Evolutionary conservation across 92 coral and sea anemone genomes (phyloP).

Genomic region (Micromussa lordhowensis): DNA sequence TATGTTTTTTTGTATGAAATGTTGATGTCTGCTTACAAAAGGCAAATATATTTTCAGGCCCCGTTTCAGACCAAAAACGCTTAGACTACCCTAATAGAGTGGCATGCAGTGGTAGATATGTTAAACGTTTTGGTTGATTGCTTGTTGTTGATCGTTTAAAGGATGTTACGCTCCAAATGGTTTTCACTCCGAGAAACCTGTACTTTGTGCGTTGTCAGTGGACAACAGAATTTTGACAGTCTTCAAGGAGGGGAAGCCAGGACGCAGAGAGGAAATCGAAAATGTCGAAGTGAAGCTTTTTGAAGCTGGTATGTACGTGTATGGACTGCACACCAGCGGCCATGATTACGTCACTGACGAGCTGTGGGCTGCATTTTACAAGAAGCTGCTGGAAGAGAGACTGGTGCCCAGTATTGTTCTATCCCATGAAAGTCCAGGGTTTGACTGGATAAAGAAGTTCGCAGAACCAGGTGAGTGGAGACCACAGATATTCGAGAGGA

Average conservation of each 20-base stretch:
- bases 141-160: background rate
- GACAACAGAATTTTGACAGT: constrained; percentile 72
- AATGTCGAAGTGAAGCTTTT: constrained; percentile 75
- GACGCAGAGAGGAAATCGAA: constrained; percentile 65
- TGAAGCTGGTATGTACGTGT: constrained; percentile 75
- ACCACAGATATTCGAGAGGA: background rate
- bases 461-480: constrained; percentile 26
- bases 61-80: too few species aligned
- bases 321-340: constrained; percentile 42
- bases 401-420: constrained; percentile 73
- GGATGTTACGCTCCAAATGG: constrained; percentile 82
- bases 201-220: constrained; percentile 64
- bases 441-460: constrained; percentile 61
- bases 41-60: too few species aligned
- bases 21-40: too few species aligned
- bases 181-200: constrained; percentile 81
- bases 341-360: constrained; percentile 73
- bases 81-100: too few species aligned
- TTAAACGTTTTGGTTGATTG: background rate
- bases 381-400: constrained; percentile 63
- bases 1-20: too few species aligned
- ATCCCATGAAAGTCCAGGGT: constrained; percentile 70
- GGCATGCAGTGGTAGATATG: too few species aligned
- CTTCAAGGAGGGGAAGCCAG: constrained; percentile 60
- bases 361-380: constrained; percentile 79